Base-by-base conservation (phyloP, 2,113 vertebrate species). In the Aegithalos caudatus region DNA sequence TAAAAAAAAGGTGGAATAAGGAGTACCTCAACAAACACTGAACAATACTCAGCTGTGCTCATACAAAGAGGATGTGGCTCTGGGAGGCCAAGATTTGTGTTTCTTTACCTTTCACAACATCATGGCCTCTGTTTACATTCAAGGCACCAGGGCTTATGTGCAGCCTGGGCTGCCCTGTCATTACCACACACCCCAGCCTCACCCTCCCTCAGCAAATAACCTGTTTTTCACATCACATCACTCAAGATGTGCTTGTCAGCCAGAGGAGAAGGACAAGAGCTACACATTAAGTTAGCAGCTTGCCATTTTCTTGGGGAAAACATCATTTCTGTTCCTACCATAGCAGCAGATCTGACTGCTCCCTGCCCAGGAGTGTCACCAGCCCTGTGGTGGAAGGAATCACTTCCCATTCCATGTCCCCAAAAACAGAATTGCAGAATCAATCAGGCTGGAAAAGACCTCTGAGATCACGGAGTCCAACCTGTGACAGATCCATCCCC, bases 381-480 rank as follows among this genome's bases (percentile, higher is more conserved):
- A 70, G 23, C 31, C 16, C 40, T 17, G 29, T 6, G 5, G 20
- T 0, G 2, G 10, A 1, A 0, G 18, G 22, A 65, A 18, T 3
- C 15, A 11, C 14, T 22, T 27, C 9, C 3, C 1, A 10, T 42
- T 38, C 38, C 33, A 23, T 5, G 9, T 35, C 8, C 40, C 22
- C 42, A 40, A 9, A 70, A 54, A 0, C 33, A 74, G 28, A 88
- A 35, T 3, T 7, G 2, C 9, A 28, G 29, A 35, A 15, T 56
- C 64, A 22, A 6, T 48, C 9, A 40, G 40, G 65, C 9, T 79
- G 85, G 48, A 79, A 71, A 87, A 71, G 40, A 71, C 14, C 24
- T 60, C 42, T 64, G 21, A 62, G 14, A 35, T 10, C 56, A 28
- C 8, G 2, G 10, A 61, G 25, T 50, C 18, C 31, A 80, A 37